Base-by-base conservation (phyloP, 2,888 invertebrate genomes). In the Lycia hirtaria region DNA sequence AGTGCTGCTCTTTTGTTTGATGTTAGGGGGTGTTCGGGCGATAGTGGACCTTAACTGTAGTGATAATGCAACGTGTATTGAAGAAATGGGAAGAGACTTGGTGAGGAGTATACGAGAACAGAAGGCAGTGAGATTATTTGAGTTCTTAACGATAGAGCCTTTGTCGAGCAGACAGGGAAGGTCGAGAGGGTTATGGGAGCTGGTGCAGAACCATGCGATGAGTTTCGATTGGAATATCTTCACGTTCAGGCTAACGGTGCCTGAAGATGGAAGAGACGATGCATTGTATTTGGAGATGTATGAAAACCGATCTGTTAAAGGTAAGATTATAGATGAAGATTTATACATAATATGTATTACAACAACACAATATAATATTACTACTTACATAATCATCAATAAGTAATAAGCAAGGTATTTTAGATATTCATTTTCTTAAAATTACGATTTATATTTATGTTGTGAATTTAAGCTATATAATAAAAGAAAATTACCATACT, bases 11-110 rank as follows among this genome's bases (percentile, higher is more conserved):
- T 83, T 84, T 68, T 77, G 87, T 53, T 69, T 85, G 70, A 67
- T 87, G 62, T 71, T 87, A 65, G 83, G 85, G 48, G 80, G 81
- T 55, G 83, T 78, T 62, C 71, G 72, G 50, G 83, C 85, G 55
- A 79, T 85, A 44, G 81, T 89, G 57, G 87, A 92, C 69, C 68
- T 92, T 22, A 85, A 80, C 69, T 94, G 94, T 82, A 93, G 93
- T 78, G 94, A 94, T 71, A 94, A 94, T 80, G 93, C 94, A 26
- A 93, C 93, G 60, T 94, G 94, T 69, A 87, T 94, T 30, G 89
- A 93, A 53, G 69, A 83, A 28, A 78, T 94, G 72, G 87, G 93
- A 15, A 88, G 79, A 59, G 88, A 93, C 63, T 84, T 94, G 45
- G 76, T 92, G 55, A 87, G 83, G 67, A 93, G 92, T 67, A 88